These are phyloP conservation scores for Miopithecus talapoin DNA, from an alignment of 2,797 vertebrate genomes.

Conservation along the genomic window DNA sequence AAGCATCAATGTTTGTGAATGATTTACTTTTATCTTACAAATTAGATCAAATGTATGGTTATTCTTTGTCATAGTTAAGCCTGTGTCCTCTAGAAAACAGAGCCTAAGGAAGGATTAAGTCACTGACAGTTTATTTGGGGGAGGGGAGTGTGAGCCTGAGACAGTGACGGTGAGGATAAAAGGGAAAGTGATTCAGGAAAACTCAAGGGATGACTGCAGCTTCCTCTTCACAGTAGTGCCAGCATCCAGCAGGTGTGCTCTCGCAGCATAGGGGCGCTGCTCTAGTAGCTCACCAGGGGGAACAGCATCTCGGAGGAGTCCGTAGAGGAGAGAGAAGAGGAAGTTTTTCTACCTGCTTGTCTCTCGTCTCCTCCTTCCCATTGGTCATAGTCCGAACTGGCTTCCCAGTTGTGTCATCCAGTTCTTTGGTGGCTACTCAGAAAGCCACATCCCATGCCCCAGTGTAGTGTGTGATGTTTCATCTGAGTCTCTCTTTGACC, in stretches of 20 bases:
- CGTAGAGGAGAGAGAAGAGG: background rate
- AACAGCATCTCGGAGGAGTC: background rate
- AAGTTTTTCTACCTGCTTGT: background rate
- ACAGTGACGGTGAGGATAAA: background rate
- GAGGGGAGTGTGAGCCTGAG: background rate
- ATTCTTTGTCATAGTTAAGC: background rate
- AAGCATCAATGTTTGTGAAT: background rate
- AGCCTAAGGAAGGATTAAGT: background rate
- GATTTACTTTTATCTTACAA: background rate
- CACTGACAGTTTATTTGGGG: background rate
- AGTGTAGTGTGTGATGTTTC: background rate
- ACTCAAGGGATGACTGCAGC: background rate
- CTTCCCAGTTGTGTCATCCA: background rate
- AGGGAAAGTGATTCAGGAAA: background rate
- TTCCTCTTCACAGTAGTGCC: too few species aligned
- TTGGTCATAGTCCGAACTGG: background rate
- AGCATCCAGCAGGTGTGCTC: rapidly evolving
- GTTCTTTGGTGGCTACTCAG: background rate
- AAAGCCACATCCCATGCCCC: background rate
- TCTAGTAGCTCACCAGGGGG: rapidly evolving
- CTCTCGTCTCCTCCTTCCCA: background rate
- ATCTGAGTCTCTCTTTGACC: background rate
- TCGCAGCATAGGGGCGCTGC: rapidly evolving
- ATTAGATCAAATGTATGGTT: background rate
- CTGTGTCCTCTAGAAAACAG: background rate